Base-by-base conservation (phyloP, 2,797 vertebrate species). In the Miichthys miiuy region DNA sequence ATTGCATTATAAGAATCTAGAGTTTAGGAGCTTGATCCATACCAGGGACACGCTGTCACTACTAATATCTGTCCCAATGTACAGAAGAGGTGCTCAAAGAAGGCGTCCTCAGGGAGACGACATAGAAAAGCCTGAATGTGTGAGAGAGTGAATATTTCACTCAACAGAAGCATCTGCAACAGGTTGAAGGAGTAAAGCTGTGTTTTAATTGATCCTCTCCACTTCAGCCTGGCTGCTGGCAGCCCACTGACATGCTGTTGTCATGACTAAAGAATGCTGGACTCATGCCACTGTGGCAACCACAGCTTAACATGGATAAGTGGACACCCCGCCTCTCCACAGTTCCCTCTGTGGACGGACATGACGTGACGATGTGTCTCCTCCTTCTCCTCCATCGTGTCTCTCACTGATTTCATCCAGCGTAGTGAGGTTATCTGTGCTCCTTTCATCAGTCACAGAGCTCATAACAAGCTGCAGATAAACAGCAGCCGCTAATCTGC, bases 211-310 rank as follows among this genome's bases (percentile, higher is more conserved):
- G 38, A 1, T 71, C 23, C 25, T 47, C 25, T 69, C 42, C 12
- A 5, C 4, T 16, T 56, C 47, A 69, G 48, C 57, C 69, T 14
- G 3, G 16, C 18, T 0, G 46, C 27, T 75, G 78, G 63, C 73
- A 44, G 51, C 58, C 13, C 20, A 44, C 41, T 48, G 23, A 77
- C 71, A 41, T 2, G 1, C 6, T 68, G 20, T n/a, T 83, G 85
- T 88, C 87, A 88, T 50, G 56, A 55, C 62, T 58, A 62, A 85
- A 83, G 84, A 86, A 88, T 88, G 79, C 75, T 83, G 80, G 80
- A 58, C 50, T 47, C 0, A 10, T 74, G 75, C 64, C 83, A 63
- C 30, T 11, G 50, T 71, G 61, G 60, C 10, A 23, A 46, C 58
- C 1, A 5, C 66, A 83, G 87, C 71, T 87, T 80, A 80, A n/a